Evolutionary conservation across 2,113 vertebrate genomes (phyloP).

Genomic region (Ia io): DNA sequence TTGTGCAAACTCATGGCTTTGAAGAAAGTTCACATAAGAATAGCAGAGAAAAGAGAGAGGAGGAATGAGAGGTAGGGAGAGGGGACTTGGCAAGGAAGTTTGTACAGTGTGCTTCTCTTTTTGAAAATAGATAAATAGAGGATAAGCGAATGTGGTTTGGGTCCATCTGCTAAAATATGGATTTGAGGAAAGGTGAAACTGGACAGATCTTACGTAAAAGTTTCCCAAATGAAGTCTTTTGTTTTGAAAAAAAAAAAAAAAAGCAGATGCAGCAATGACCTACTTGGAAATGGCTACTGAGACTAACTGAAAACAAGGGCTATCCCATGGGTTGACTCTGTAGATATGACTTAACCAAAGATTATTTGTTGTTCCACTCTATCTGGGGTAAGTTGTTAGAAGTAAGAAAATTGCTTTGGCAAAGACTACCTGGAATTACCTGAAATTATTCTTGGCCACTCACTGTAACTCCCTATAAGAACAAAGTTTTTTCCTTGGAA

Average conservation of each 20-base stretch:
- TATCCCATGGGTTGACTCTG: too few relatives aligned
- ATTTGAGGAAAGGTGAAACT: not conserved
- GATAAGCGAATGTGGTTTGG: not conserved
- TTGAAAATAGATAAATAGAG: not conserved
- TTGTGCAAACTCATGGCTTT: not conserved
- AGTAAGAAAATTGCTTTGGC: not conserved
- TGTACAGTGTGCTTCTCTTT: rapidly evolving
- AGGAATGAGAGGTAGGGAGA: rapidly evolving
- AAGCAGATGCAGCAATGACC: rapidly evolving
- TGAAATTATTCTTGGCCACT: not conserved
- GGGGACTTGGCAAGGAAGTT: not conserved
- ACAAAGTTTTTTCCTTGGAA: not conserved
- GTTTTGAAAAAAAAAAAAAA: not conserved
- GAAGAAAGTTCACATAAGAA: not conserved
- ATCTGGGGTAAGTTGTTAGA: not conserved
- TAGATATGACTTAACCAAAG: not conserved
- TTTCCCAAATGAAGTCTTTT: not conserved
- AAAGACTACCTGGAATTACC: not conserved
- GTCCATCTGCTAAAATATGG: not conserved
- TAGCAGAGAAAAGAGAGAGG: not conserved
- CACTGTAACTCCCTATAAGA: not conserved
- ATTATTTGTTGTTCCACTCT: rapidly evolving
- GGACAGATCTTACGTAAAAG: not conserved
- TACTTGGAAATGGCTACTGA: not conserved
- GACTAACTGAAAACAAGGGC: not conserved